Evolutionary conservation across 2,113 vertebrate genomes (phyloP).

Genomic region (Carlito syrichta): DNA sequence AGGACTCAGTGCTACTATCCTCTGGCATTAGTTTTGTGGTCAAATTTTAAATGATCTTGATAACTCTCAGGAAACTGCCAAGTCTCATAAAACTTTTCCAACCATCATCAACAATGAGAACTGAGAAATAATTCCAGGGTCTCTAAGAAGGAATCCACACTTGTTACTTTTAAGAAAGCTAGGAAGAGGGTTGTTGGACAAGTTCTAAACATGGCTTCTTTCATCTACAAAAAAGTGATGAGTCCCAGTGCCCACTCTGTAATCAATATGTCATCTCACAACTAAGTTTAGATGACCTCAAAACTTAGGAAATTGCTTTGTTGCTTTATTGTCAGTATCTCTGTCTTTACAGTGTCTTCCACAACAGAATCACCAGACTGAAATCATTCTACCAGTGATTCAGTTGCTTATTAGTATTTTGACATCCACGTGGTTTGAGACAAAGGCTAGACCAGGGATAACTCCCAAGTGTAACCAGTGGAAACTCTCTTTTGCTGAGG

Average conservation of each 20-base stretch:
- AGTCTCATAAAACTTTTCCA: slow-evolving; percentile 18
- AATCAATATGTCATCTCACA: neutral
- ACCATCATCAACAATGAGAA: neutral
- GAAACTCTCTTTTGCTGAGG: slow-evolving; percentile 48
- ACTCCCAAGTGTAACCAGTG: slow-evolving; percentile 51
- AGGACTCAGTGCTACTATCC: neutral
- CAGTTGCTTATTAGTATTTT: slow-evolving; percentile 63
- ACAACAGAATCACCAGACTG: slow-evolving; percentile 48
- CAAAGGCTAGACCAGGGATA: slow-evolving; percentile 46
- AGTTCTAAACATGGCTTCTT: neutral
- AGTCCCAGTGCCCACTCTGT: neutral
- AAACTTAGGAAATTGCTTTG: slow-evolving; percentile 28
- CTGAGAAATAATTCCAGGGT: neutral
- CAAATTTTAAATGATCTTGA: slow-evolving; percentile 41
- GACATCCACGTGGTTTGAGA: slow-evolving; percentile 57
- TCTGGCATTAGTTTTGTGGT: neutral
- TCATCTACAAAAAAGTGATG: neutral
- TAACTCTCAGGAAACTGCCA: slow-evolving; percentile 29
- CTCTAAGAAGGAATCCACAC: slow-evolving; percentile 25
- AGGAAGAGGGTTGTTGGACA: neutral
- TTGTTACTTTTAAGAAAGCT: slow-evolving; percentile 28
- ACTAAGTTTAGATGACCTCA: neutral
- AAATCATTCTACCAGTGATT: slow-evolving; percentile 40
- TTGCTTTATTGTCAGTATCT: neutral
- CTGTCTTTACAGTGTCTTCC: slow-evolving; percentile 8